These are phyloP conservation scores for Arge pagana DNA, from an alignment of 2,888 invertebrate genomes.

Conservation along the genomic window DNA sequence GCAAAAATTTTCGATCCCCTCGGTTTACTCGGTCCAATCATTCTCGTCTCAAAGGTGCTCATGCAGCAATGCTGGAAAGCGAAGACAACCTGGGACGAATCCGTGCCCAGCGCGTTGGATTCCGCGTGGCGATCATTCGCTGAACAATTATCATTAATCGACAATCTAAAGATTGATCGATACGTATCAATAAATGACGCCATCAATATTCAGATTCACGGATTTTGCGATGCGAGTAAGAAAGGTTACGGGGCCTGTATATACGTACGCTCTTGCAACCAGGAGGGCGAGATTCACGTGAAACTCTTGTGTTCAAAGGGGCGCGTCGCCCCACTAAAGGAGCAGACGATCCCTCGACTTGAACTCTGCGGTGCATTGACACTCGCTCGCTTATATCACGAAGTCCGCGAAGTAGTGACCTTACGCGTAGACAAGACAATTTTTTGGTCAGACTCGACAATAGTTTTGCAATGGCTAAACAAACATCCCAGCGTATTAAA, in stretches of 20 bases:
- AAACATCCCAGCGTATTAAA: constrained; percentile 27
- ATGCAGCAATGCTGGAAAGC: too few species aligned
- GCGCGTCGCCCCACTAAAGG: constrained; percentile 39
- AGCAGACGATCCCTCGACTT: constrained; percentile 33
- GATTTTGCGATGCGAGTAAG: constrained; percentile 33
- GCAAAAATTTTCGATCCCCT: too few species aligned
- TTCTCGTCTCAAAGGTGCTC: too few species aligned
- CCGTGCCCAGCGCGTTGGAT: too few species aligned
- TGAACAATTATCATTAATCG: too few species aligned
- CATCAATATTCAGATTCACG: constrained; percentile 28
- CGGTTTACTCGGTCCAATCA: too few species aligned
- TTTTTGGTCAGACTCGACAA: constrained; percentile 37
- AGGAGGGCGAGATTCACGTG: too few species aligned
- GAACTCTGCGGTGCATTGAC: constrained; percentile 37
- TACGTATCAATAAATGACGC: not conserved
- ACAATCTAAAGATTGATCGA: too few species aligned
- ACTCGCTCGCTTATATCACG: constrained; percentile 24
- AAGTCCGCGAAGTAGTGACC: constrained; percentile 14
- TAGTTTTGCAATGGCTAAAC: constrained; percentile 34
- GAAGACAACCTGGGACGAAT: too few species aligned
- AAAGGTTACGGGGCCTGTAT: constrained; percentile 32
- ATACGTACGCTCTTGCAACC: constrained; percentile 29
- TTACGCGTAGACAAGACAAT: constrained; percentile 7
- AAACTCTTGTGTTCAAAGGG: constrained; percentile 41
- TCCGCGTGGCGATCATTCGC: too few species aligned